Evolutionary conservation across 2,113 vertebrate species (phyloP).

Genomic region (Phylloscopus trochilus): DNA sequence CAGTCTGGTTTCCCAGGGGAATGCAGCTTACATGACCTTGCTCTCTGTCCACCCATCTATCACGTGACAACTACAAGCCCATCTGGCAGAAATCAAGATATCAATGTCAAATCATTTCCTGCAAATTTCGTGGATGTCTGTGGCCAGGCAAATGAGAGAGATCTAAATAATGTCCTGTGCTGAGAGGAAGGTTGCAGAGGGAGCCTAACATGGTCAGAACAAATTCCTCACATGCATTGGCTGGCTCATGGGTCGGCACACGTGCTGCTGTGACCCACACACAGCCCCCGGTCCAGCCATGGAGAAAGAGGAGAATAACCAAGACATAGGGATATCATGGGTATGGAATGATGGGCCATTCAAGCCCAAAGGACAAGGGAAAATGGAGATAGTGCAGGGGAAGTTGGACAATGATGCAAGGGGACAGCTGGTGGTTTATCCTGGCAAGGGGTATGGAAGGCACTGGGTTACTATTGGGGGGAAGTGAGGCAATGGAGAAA

Average conservation of each 20-base stretch:
- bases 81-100: neutral
- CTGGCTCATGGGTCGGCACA: rapidly evolving
- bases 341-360: neutral
- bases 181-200: neutral
- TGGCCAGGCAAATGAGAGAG: neutral
- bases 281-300: neutral
- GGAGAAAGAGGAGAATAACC: rapidly evolving
- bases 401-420: rapidly evolving
- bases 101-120: neutral
- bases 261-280: rapidly evolving
- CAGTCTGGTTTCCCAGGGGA: neutral
- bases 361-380: neutral
- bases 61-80: rapidly evolving
- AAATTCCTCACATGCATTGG: rapidly evolving
- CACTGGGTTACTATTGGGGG: neutral
- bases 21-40: neutral
- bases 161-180: neutral
- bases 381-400: neutral
- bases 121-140: neutral
- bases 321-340: rapidly evolving
- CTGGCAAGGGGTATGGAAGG: neutral
- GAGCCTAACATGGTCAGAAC: neutral
- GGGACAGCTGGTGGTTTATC: rapidly evolving
- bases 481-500: neutral
- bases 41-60: neutral